Evolutionary conservation across 2,113 vertebrate genomes (phyloP), one percentile per base, ranked within the genome.

Genomic region (Pedetes capensis): DNA sequence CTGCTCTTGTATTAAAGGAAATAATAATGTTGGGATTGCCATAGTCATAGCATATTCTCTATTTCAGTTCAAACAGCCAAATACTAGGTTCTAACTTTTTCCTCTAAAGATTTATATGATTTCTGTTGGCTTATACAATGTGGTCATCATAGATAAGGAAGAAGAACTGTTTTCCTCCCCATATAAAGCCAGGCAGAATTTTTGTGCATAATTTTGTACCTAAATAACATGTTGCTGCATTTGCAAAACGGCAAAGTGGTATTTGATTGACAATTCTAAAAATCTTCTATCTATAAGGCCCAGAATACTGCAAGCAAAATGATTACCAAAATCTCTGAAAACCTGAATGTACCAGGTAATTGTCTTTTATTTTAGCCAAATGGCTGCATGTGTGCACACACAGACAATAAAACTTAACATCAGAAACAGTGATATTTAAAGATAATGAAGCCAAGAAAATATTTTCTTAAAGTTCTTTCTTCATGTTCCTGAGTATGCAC

Each of bases 211-310:
- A 86, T 93, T 93, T 97, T 96, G n/a, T 3, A 92, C n/a, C 93
- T 95, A 85, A 82, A 93, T 94, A 95, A 32, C 49, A 57, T 85
- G 25, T 78, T 92, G 37, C 44, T 91, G 79, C 37, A 76, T 95
- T 87, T 93, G 71, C 88, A 94, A 81, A 86, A 22, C 82, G 57
- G 14, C 32, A 61, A 76, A 75, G n/a, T 74, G 53, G 55, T 89
- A 81, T 95, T 92, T 94, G 49, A 82, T 75, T 71, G 72, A 63
- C 51, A 80, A 8, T 89, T 96, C 39, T 83, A 78, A 93, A 93
- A 71, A n/a, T 11, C 59, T 93, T 83, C n/a, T 4, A 57, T 91
- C 42, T 69, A 44, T 68, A 79, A 86, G 78, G 51, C 47, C 37
- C 16, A 83, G 82, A 71, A 64, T 57, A 39, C 37, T 82, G 10